A percentile compares a stretch with the other conserved stretches of the same genome.
These are phyloP conservation scores for Apoda limacodes DNA, from an alignment of 2,888 invertebrate genomes.

Conservation along the genomic window DNA sequence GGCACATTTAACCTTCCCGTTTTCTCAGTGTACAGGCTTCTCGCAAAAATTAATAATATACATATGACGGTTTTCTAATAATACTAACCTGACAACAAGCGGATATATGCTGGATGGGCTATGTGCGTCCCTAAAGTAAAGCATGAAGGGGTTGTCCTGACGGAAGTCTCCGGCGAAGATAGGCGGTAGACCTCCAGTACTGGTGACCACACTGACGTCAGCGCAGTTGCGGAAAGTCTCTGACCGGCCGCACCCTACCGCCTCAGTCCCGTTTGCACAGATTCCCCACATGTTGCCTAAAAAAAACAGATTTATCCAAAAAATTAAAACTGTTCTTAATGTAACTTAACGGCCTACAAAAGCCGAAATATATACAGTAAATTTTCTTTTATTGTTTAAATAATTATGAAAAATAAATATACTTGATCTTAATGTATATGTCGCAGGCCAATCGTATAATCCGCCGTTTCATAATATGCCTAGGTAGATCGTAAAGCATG, in stretches of 20 bases:
- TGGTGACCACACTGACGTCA: conserved; percentile 85
- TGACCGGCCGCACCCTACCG: conserved; percentile 89
- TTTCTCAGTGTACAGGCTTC: too few species aligned
- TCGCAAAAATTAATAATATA: too few species aligned
- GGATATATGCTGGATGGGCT: conserved; percentile 78
- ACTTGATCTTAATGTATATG: too few species aligned
- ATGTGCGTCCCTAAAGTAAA: conserved; percentile 80
- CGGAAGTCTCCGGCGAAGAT: conserved; percentile 73
- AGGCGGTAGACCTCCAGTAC: conserved; percentile 80
- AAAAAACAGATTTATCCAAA: conserved; percentile 9
- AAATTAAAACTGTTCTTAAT: not conserved
- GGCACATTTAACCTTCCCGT: too few species aligned
- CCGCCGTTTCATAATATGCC: too few species aligned
- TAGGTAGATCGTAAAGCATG: too few species aligned
- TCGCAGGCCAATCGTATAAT: too few species aligned
- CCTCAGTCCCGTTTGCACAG: conserved; percentile 87
- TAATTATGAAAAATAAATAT: too few species aligned
- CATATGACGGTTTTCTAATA: too few species aligned
- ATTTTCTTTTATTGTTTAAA: too few species aligned
- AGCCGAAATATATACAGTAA: too few species aligned
- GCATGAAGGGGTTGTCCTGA: conserved; percentile 77
- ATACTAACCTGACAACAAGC: conserved; percentile 83
- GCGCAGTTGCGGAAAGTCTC: conserved; percentile 94
- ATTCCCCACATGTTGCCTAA: conserved; percentile 92
- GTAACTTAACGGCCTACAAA: too few species aligned